Base-by-base conservation (phyloP, 2,113 vertebrate genomes). In the Tetraodon nigroviridis region DNA sequence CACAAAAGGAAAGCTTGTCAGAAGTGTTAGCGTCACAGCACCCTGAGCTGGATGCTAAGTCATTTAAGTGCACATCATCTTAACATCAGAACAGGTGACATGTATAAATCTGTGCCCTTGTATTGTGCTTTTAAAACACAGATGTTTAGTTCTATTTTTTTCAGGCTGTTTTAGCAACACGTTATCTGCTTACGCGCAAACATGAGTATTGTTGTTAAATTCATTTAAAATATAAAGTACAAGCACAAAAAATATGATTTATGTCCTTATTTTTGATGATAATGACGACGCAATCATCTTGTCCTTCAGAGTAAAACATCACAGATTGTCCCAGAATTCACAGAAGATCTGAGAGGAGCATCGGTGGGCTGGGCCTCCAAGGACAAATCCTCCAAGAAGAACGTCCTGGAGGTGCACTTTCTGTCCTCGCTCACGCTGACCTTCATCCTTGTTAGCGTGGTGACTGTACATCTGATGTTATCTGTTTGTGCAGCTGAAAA, bases 351-450 rank as follows among this genome's bases (percentile, higher is more conserved):
- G 57, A 88, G 75, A 1, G 94, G 95, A 18, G 92, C 93, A 2
- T 71, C 79, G 0, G 73, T 97, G 0, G 0, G 51, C 47, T 93
- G 94, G 94, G 95, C 94, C 0, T 0, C 85, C 67, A 95, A 88
- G 75, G 95, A 96, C 65, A 99, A 97, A 54, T 97, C 95, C 14
- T 98, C 95, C 85, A 98, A 94, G 86, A 99, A 94, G 79, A 91
- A 97, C 0, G 95, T 98, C 19, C 72, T 98, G 2, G 94, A 98
- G 92, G 95, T 96, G 73, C 44, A 15, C 11, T 14, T 46, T n/a
- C 44, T 46, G 15, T 17, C 11, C 42, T 17, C 11, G 3, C 44
- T 15, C 7, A 0, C 6, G 81, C 73, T 41, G 67, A 42, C 4
- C 41, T 32, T 0, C 22, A 5, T 19, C n/a, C n/a, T 20, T 2